Conservation (phyloP, 2,797 vertebrate genomes). For the Uromys caudimaculatus region DNA sequence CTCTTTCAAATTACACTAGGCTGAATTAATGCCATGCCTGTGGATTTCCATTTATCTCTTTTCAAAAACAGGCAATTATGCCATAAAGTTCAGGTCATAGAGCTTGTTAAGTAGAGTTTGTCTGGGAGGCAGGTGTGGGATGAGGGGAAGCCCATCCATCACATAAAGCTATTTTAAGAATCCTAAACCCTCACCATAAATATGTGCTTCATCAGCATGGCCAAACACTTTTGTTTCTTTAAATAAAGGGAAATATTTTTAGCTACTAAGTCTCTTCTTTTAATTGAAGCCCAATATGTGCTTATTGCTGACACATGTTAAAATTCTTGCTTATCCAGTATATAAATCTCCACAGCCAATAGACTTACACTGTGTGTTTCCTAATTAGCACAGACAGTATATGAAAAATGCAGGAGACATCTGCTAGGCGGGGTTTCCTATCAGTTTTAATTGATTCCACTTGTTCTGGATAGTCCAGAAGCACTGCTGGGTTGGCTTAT, state of each 20-base stretch:
- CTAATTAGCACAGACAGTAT: conserved; percentile 72
- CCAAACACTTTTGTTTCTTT: conserved; percentile 43
- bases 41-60: conserved; percentile 51
- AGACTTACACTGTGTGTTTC: conserved; percentile 64
- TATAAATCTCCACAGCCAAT: conserved; percentile 70
- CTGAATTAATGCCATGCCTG: conserved; percentile 41
- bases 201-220: conserved; percentile 63
- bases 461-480: conserved; percentile 54
- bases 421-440: conserved; percentile 62
- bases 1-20: not conserved
- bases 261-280: conserved; percentile 68
- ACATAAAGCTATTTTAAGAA: conserved; percentile 17
- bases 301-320: conserved; percentile 79
- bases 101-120: conserved; percentile 58
- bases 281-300: conserved; percentile 72
- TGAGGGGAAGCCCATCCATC: not conserved
- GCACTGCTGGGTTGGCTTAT: not conserved
- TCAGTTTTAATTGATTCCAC: conserved; percentile 51
- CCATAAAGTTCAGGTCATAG: conserved; percentile 5
- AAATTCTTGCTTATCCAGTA: conserved; percentile 73
- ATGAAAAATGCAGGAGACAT: conserved; percentile 70
- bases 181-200: not conserved
- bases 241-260: conserved; percentile 59
- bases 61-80: conserved; percentile 54
- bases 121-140: not conserved